A percentile compares a stretch with the other conserved stretches of the same genome.
phyloP scores from a whole-genome alignment of 2,113 vertebrate species.

The Bombycilla garrulus region DNA sequence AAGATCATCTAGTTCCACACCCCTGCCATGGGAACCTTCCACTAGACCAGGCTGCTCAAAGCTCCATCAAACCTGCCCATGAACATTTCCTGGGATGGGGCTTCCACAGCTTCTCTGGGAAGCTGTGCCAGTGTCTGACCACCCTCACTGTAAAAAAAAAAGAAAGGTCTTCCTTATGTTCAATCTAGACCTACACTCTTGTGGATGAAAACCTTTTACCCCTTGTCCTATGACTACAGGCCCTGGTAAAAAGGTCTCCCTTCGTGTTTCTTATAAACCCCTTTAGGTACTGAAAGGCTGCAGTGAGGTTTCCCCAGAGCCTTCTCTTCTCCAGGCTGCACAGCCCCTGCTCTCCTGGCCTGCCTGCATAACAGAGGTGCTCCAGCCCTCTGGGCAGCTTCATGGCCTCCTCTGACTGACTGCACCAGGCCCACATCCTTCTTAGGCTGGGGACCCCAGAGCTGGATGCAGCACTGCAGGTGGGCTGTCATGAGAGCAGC shows the following conservation, averaged over 20 bases:
- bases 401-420: rapidly evolving
- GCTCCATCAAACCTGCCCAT: background rate
- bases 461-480: background rate
- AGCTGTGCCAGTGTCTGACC: background rate
- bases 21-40: background rate
- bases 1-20: background rate
- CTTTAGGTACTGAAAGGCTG: background rate
- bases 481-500: background rate
- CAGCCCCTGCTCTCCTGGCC: background rate
- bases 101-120: background rate
- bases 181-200: background rate
- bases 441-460: background rate
- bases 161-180: background rate
- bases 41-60: background rate
- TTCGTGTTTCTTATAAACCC: background rate
- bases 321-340: background rate
- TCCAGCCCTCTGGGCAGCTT: background rate
- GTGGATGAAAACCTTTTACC: background rate
- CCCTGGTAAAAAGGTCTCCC: background rate
- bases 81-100: background rate
- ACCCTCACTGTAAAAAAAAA: background rate
- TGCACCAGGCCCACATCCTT: background rate
- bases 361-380: rapidly evolving
- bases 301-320: background rate
- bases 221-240: background rate